phyloP scores from a whole-genome alignment of 2,113 vertebrate genomes.

The Gallinago paraguaiae region DNA sequence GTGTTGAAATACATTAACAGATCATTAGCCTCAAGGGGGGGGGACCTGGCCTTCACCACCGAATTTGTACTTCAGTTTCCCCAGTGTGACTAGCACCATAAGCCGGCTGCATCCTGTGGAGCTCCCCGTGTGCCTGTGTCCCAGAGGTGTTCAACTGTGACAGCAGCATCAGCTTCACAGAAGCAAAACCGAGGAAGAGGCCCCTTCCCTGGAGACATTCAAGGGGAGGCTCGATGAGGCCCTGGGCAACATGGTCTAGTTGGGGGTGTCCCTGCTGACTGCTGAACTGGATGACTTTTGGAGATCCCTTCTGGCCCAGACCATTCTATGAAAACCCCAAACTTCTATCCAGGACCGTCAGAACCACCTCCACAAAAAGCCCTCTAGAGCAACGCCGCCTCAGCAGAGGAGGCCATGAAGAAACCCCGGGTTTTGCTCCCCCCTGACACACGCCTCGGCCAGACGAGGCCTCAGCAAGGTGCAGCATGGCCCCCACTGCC shows the following conservation, averaged over 20 bases:
- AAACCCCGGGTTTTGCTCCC: neutral
- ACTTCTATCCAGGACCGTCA: fast-evolving
- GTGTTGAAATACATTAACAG: neutral
- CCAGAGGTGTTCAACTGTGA: fast-evolving
- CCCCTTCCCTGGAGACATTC: too few species aligned
- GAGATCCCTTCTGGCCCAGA: too few species aligned
- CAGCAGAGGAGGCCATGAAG: neutral
- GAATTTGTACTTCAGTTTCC: neutral
- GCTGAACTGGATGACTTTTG: too few species aligned
- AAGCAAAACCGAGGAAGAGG: too few species aligned
- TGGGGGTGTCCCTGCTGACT: too few species aligned
- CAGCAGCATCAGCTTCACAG: fast-evolving
- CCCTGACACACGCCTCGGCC: fast-evolving
- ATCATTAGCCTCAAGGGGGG: neutral
- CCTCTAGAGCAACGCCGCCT: fast-evolving
- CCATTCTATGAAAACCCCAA: neutral
- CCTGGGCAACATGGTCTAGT: too few species aligned
- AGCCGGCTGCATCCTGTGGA: fast-evolving
- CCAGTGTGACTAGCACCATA: fast-evolving
- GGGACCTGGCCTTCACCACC: neutral
- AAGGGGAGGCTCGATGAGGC: too few species aligned
- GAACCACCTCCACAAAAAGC: neutral
- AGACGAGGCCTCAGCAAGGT: fast-evolving
- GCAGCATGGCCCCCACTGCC: fast-evolving
- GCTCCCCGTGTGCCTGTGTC: fast-evolving